Base-by-base conservation (phyloP, 2,113 vertebrate species). In the Cepphus grylle region DNA sequence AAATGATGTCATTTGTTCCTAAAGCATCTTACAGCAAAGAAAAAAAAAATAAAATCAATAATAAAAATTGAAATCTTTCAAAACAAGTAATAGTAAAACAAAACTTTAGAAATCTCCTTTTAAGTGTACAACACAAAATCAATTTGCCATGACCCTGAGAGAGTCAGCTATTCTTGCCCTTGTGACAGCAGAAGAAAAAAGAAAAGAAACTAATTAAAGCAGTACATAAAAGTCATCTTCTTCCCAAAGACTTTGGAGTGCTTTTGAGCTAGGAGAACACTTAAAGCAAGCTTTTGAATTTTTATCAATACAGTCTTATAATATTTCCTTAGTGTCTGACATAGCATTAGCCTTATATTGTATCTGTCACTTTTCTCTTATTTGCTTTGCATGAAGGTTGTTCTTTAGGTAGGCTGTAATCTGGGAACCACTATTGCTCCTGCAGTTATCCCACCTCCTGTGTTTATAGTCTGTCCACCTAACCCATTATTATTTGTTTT, bases 121-220 rank as follows among this genome's bases (percentile, higher is more conserved):
- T 97, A 97, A 98, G 91, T 92, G 95, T 95, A 97, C 96, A 97
- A 96, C 97, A 97, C 94, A 98, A 98, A 98, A 98, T 98, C 97
- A 98, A 98, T 98, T 97, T 97, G 59, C 90, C 74, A 58, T 96
- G 97, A 97, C 97, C 97, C 97, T 95, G 95, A 95, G 85, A 95
- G 85, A 98, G 94, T 92, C 96, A 94, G 96, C 87, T 93, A 93
- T 93, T 93, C 85, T 97, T 89, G 94, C 93, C 93, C 94, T 97
- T 96, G 94, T 95, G 96, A 96, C 95, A 97, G 95, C 84, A 96
- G 90, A 96, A 96, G 61, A 80, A 97, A 97, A 95, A 91, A 49
- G 23, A 91, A 96, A 91, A 95, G 86, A 97, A 98, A 97, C 80
- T 96, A 97, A 97, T 96, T 97, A 96, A 97, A 97, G 80, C n/a